These are phyloP conservation scores for Agonopterix alstromeriana DNA, from an alignment of 2,888 invertebrate genomes.

Conservation along the genomic window DNA sequence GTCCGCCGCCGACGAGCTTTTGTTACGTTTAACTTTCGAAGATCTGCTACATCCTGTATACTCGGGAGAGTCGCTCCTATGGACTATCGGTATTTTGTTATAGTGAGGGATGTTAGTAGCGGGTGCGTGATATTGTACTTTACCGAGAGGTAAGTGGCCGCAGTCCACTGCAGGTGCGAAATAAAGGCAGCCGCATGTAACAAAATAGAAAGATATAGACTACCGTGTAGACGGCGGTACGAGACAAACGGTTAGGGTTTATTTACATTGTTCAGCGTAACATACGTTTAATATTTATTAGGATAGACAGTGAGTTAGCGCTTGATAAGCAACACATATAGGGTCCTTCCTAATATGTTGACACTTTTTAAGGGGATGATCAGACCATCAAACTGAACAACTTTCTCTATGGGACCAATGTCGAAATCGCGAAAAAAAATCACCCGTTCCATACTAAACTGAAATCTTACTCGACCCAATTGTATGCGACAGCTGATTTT, in stretches of 20 bases:
- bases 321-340: no score
- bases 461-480: no score
- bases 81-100: constrained; percentile 53
- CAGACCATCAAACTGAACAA: no score
- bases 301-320: no score
- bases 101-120: constrained; percentile 69
- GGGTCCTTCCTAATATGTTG: no score
- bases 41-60: constrained; percentile 39
- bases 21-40: constrained; percentile 66
- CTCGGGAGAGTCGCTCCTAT: constrained; percentile 56
- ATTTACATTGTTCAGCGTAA: constrained; percentile 7
- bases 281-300: neutral
- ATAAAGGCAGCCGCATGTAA: constrained; percentile 78
- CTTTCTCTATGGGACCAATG: no score
- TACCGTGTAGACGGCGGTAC: constrained; percentile 21
- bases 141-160: constrained; percentile 80
- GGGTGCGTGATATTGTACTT: constrained; percentile 82
- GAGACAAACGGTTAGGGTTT: constrained; percentile 10
- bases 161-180: constrained; percentile 80
- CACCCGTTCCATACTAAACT: no score
- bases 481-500: no score
- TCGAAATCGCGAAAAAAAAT: no score
- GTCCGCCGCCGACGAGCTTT: constrained; percentile 70
- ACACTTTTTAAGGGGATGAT: no score
- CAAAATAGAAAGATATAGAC: constrained; percentile 72